Percentiles rank a stretch among this genome's conserved stretches.
phyloP scores from a whole-genome alignment of 1,140 invertebrate genomes.

The Zaprionus taronus region DNA sequence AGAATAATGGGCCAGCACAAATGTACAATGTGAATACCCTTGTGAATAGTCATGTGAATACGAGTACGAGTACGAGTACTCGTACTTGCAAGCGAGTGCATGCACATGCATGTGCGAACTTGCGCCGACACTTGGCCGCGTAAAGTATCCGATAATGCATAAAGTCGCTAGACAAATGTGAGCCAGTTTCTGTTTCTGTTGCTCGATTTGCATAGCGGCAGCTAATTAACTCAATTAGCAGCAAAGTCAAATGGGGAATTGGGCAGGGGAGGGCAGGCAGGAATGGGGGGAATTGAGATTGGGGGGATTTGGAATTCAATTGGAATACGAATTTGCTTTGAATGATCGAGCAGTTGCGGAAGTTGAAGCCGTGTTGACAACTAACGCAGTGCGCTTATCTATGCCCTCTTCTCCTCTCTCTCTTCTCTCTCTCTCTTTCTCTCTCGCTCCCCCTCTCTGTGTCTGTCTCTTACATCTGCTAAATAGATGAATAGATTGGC shows the following conservation, averaged over 20 bases:
- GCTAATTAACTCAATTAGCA: slow-evolving; percentile 79
- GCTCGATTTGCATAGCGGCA: slow-evolving; percentile 65
- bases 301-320: background rate
- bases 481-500: slow-evolving; percentile 18
- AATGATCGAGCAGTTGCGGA: slow-evolving; percentile 78
- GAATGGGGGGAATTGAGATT: background rate
- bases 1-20: slow-evolving; percentile 63
- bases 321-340: slow-evolving; percentile 60
- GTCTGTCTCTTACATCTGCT: background rate
- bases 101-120: slow-evolving; percentile 10
- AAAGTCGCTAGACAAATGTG: slow-evolving; percentile 34
- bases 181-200: slow-evolving; percentile 22
- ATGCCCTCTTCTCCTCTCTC: slow-evolving; percentile 7
- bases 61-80: background rate
- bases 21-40: slow-evolving; percentile 27
- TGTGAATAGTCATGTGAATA: slow-evolving; percentile 24
- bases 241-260: slow-evolving; percentile 20
- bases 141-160: slow-evolving; percentile 24
- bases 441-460: background rate
- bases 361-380: slow-evolving; percentile 73
- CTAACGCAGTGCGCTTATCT: slow-evolving; percentile 62
- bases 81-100: slow-evolving; percentile 6
- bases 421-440: background rate
- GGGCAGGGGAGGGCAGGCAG: accelerated
- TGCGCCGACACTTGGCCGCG: slow-evolving; percentile 61